Conservation (phyloP, 1,140 invertebrate genomes). For the Radopholus similis region DNA sequence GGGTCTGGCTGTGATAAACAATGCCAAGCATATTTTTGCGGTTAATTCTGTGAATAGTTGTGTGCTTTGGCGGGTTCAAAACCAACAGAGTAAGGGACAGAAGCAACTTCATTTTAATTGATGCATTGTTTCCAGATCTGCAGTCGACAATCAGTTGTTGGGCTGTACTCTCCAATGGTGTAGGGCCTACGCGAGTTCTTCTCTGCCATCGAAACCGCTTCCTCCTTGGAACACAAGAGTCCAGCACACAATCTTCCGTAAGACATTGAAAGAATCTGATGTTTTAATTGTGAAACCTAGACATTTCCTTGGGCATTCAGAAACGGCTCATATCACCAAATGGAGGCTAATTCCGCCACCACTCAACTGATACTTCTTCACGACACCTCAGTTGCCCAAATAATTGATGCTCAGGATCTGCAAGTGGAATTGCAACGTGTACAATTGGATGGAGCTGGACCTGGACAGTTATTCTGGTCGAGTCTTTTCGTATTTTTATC, state of each 20-base stretch:
- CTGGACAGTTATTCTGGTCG: not conserved
- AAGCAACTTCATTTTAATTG: not conserved
- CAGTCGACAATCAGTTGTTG: slow-evolving; percentile 11
- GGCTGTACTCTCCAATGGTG: slow-evolving; percentile 19
- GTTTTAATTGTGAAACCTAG: slow-evolving; percentile 11
- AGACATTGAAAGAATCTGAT: not conserved
- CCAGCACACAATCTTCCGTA: slow-evolving; percentile 10
- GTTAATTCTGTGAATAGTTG: slow-evolving; percentile 29
- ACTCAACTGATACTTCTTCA: slow-evolving; percentile 23
- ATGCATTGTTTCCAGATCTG: not conserved
- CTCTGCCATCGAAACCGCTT: slow-evolving; percentile 18
- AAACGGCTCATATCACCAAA: slow-evolving; percentile 17
- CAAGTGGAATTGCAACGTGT: slow-evolving; percentile 8
- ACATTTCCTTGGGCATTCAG: slow-evolving; percentile 18
- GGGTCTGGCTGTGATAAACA: slow-evolving; percentile 28
- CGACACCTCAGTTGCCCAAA: slow-evolving; percentile 22
- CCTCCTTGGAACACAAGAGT: slow-evolving; percentile 21
- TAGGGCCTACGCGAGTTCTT: slow-evolving; percentile 24
- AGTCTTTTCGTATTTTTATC: not conserved
- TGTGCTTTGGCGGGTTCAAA: slow-evolving; percentile 22
- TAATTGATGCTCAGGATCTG: slow-evolving; percentile 14
- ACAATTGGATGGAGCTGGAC: not conserved
- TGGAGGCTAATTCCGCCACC: slow-evolving; percentile 7
- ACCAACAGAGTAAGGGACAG: slow-evolving; percentile 11
- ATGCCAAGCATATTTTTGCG: slow-evolving; percentile 19